phyloP scores from a whole-genome alignment of 2,797 vertebrate genomes.

The Buceros bicornis region DNA sequence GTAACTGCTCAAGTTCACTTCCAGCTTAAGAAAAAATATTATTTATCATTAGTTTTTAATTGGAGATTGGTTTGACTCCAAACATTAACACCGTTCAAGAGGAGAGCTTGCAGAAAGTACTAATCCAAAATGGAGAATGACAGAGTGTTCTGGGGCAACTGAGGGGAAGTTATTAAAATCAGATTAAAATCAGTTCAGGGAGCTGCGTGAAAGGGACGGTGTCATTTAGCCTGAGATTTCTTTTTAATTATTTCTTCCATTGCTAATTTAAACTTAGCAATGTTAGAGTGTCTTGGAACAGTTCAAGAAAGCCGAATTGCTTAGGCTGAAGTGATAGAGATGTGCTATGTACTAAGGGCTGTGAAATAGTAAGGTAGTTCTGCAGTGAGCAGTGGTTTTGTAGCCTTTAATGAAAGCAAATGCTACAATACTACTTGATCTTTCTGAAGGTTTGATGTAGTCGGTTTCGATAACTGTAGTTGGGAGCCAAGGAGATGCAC shows the following conservation, averaged over 20 bases:
- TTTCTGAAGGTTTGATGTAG: neutral
- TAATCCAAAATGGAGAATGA: slow-evolving; percentile 47
- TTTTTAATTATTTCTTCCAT: slow-evolving; percentile 10
- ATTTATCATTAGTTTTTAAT: neutral
- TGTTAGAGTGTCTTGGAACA: neutral
- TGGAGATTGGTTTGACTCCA: neutral
- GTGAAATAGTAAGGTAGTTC: neutral
- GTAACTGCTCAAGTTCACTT: neutral
- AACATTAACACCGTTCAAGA: neutral
- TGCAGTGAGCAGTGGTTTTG: neutral
- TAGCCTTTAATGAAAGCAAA: neutral
- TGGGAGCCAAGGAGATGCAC: neutral
- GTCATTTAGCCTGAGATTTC: neutral
- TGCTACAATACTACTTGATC: neutral
- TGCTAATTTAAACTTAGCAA: neutral
- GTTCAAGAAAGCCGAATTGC: neutral
- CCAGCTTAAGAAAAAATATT: neutral
- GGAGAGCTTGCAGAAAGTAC: neutral
- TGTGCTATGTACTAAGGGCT: neutral
- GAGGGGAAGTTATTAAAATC: slow-evolving; percentile 26
- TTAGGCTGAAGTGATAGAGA: neutral
- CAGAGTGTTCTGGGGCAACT: neutral
- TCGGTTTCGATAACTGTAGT: neutral
- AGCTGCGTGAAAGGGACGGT: neutral
- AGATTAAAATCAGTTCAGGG: neutral